Evolutionary conservation across 1,140 invertebrate genomes (phyloP).

Genomic region (Chrysoperla carnea): DNA sequence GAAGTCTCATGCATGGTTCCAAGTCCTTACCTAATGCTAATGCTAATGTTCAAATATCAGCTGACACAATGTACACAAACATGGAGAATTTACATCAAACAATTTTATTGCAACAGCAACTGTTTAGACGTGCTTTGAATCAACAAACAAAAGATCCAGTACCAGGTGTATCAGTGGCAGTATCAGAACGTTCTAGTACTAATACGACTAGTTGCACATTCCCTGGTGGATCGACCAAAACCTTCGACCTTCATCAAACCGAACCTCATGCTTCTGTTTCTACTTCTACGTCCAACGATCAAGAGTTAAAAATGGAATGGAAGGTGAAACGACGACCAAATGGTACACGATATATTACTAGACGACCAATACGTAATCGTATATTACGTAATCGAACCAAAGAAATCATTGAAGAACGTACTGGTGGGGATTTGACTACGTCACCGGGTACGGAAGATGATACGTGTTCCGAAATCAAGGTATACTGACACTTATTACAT

Average conservation of each 20-base stretch:
- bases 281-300: too few species aligned
- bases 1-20: too few species aligned
- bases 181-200: constrained; percentile 17
- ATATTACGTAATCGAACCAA: constrained; percentile 50
- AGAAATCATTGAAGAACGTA: constrained; percentile 47
- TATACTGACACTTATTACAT: constrained; percentile 11
- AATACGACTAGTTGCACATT: constrained; percentile 28
- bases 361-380: constrained; percentile 47
- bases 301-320: constrained; percentile 47
- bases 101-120: constrained; percentile 50
- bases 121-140: constrained; percentile 38
- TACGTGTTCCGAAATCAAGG: constrained; percentile 62
- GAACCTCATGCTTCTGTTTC: too few species aligned
- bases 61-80: constrained; percentile 54
- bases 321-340: constrained; percentile 64
- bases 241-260: too few species aligned
- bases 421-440: too few species aligned
- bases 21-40: too few species aligned
- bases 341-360: constrained; percentile 61
- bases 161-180: constrained; percentile 11
- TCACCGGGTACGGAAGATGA: constrained; percentile 78
- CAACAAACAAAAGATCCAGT: too few species aligned
- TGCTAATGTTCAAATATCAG: constrained; percentile 15
- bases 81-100: constrained; percentile 52
- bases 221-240: too few species aligned